Evolutionary conservation across 2,888 invertebrate genomes (phyloP), one percentile per base, ranked within the genome.

Genomic region (Orgyia antiqua): DNA sequence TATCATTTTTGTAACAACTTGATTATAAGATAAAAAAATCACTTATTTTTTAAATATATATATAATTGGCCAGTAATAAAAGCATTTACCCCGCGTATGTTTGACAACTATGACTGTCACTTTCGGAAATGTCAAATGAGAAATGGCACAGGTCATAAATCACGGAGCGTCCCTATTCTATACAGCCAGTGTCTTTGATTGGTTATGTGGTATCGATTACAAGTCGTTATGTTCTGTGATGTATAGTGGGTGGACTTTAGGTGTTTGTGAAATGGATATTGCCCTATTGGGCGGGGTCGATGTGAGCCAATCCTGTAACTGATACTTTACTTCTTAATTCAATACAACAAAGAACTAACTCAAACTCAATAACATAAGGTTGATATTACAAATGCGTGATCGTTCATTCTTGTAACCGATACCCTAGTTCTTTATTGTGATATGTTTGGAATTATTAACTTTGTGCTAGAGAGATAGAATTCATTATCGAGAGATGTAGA

Each of bases 291-390:
- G 82, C 83, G 82, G 76, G 67, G 77, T 71, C 67, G 62, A 55
- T 58, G 52, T 45, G 69, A 70, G 76, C 86, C 86, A 86, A 86
- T 86, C 86, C 71, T 80, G 84, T 84, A 86, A 84, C 68, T 72
- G 83, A 86, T 79, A 86, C 82, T 73, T 62, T 69, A 68, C 72
- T 79, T 80, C 68, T 69, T 48, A 43, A 60, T 42, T 31, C 33
- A 34, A 9, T 19, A 13, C 57, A 61, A 39, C 13, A 24, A 1
- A 68, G 55, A 56, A 28, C 4, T 36, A 24, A 52, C 57, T 40
- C 35, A 67, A 63, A 3, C 0, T 0, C 0, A 0, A 2, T 0
- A 0, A 0, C 0, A 10, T 52, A 71, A 33, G 47, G 66, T 45
- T 45, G 23, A 53, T 46, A 58, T 42, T 65, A 21, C 34, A 7